These are phyloP conservation scores for Ibycter americanus DNA, from an alignment of 2,797 vertebrate genomes.

Conservation along the genomic window DNA sequence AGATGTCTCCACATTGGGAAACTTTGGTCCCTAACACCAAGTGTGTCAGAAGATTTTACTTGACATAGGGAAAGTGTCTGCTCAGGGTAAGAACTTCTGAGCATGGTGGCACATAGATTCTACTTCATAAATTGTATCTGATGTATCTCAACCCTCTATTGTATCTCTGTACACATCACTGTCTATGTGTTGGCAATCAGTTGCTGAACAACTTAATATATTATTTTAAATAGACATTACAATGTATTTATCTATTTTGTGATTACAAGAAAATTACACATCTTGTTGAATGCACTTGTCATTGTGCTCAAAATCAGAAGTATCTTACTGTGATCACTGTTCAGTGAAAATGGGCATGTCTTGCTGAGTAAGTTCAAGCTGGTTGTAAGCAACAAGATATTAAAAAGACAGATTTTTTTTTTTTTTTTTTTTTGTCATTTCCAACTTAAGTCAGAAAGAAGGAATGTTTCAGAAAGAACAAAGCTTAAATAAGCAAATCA, in stretches of 20 bases:
- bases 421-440: not conserved
- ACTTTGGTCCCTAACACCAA: not conserved
- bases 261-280: not conserved
- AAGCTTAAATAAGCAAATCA: not conserved
- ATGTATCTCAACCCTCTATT: rapidly evolving
- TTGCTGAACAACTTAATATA: not conserved
- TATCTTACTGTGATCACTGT: not conserved
- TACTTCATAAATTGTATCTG: not conserved
- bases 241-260: not conserved
- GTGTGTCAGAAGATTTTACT: not conserved
- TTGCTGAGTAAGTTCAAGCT: not conserved
- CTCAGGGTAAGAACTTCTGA: not conserved
- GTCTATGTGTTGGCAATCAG: not conserved
- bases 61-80: not conserved
- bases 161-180: not conserved
- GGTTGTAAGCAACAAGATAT: not conserved
- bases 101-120: rapidly evolving
- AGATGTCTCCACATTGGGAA: not conserved
- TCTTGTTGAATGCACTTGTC: not conserved
- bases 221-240: not conserved
- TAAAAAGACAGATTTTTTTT: not conserved
- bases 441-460: not conserved
- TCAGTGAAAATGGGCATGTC: not conserved
- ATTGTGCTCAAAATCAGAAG: not conserved
- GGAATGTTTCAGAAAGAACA: not conserved